Evolutionary conservation across 2,888 invertebrate genomes (phyloP), one percentile per base, ranked within the genome.

Genomic region (Scelioninae gen. 2): DNA sequence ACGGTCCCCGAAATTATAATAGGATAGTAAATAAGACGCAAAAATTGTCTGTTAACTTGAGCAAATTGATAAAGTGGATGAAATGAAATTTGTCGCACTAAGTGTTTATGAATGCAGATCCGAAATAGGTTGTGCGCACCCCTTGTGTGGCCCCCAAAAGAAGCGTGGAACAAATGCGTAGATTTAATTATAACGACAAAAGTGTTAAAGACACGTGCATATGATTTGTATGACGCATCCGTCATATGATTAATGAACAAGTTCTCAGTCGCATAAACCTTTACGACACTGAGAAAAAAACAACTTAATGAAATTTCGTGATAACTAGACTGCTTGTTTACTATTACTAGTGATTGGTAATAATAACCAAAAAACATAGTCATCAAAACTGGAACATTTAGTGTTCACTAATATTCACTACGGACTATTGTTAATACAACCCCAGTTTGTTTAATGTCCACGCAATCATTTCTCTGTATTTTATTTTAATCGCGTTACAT

Each of bases 141-240:
- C 63, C 70, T 35, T 18, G 31, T 22, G 25, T 11, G 33, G 37
- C 22, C 57, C 64, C 64, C 46, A 22, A 50, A 64, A 64, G 64
- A 43, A 52, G 16, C 16, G 58, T 37, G 52, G 25, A 50, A 57
- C 70, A 61, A 71, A 64, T 58, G 70, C 63, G 57, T 64, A 58
- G 50, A 71, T 64, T 71, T 63, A 71, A 71, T 71, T 71, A 71
- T 63, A 50, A 63, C 70, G 61, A 71, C 70, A 64, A 71, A 64
- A 71, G 70, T 71, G 50, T 71, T 71, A 71, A 71, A 64, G 70
- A 64, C 70, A 71, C 70, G 70, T 71, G 70, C 70, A 71, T 71
- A 71, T 71, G 70, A 63, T 63, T 71, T 64, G 63, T 71, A 64
- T 71, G 70, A 71, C 70, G 70, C 70, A 71, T 71, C 57, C 43